Evolutionary conservation across 2,888 invertebrate species (phyloP).

Genomic region (Strigamia maritima): DNA sequence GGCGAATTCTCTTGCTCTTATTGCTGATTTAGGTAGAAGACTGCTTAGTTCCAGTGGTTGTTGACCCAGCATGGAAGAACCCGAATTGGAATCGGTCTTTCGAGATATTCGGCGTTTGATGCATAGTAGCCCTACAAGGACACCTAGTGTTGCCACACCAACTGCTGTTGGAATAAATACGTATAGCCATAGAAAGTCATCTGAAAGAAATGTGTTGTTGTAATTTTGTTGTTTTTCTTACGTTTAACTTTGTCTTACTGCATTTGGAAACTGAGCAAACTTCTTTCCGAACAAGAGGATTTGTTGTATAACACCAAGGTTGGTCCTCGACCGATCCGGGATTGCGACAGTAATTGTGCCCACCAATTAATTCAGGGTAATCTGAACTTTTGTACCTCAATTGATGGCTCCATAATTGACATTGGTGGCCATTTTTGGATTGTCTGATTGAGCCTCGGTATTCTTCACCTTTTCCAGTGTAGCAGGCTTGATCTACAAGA

Average conservation of each 20-base stretch:
- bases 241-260: slow-evolving; percentile 56
- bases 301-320: slow-evolving; percentile 82
- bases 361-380: slow-evolving; percentile 77
- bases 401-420: slow-evolving; percentile 82
- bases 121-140: background rate
- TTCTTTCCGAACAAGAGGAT: slow-evolving; percentile 67
- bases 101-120: background rate
- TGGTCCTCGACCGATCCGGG: slow-evolving; percentile 74
- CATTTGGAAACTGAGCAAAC: slow-evolving; percentile 85
- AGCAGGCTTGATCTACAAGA: slow-evolving; percentile 72
- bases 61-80: no score
- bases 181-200: background rate
- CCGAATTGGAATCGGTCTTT: no score
- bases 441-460: slow-evolving; percentile 67
- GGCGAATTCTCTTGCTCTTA: slow-evolving; percentile 78
- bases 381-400: slow-evolving; percentile 71
- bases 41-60: slow-evolving; percentile 77
- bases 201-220: no score
- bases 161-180: background rate
- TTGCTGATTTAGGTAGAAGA: slow-evolving; percentile 57
- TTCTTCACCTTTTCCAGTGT: slow-evolving; percentile 50
- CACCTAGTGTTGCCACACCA: background rate
- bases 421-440: slow-evolving; percentile 60
- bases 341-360: slow-evolving; percentile 86
- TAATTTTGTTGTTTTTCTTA: no score